A percentile compares a stretch with the other conserved stretches of the same genome.
phyloP scores from a whole-genome alignment of 2,113 vertebrate species.

The Ascaphus truei region DNA sequence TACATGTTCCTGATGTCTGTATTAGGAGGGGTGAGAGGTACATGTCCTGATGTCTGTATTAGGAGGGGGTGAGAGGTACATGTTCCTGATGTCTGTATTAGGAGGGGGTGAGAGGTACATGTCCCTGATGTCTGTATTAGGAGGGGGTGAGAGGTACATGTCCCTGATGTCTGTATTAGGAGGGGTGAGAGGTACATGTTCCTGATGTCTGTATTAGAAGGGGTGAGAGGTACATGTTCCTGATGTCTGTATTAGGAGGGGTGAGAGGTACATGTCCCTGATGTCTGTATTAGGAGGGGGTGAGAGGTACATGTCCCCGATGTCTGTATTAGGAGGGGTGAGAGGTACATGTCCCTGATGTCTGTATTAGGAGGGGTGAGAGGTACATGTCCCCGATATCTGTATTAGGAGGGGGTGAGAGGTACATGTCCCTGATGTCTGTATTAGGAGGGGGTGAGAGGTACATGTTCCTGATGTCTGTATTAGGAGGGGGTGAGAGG shows the following conservation, averaged over 20 bases:
- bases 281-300: not conserved
- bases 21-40: too few relatives aligned
- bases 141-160: not conserved
- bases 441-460: too few relatives aligned
- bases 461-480: too few relatives aligned
- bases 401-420: not conserved
- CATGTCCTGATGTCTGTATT: not conserved
- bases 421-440: too few relatives aligned
- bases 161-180: slow-evolving; percentile 1
- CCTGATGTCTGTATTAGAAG: not conserved
- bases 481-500: not conserved
- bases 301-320: too few relatives aligned
- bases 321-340: too few relatives aligned
- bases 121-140: not conserved
- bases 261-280: not conserved
- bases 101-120: not conserved
- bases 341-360: too few relatives aligned
- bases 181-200: not conserved
- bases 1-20: too few relatives aligned
- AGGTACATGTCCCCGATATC: too few relatives aligned
- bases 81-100: not conserved
- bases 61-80: too few relatives aligned
- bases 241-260: not conserved
- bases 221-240: not conserved
- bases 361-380: too few relatives aligned